phyloP scores from a whole-genome alignment of 1,140 invertebrate genomes.

The Orussus abietinus region DNA sequence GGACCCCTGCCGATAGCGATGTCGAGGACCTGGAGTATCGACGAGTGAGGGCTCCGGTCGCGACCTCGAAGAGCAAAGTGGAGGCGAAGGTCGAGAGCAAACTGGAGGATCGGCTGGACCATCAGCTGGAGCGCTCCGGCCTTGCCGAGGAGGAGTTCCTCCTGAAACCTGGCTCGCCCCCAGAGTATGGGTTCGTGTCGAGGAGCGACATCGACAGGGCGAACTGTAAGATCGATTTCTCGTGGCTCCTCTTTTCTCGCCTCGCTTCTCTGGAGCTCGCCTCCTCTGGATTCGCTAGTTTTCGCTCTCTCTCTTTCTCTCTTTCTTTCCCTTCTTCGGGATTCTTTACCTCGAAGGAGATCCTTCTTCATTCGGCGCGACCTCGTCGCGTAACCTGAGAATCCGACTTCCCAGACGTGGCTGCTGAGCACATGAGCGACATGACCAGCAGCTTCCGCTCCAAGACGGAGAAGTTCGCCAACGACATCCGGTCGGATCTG shows the following conservation, averaged over 20 bases:
- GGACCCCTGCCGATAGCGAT: conserved; percentile 59
- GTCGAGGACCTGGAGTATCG: conserved; percentile 59
- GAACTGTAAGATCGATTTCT: conserved; percentile 42
- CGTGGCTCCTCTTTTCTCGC: conserved; percentile 10
- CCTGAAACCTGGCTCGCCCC: conserved; percentile 58
- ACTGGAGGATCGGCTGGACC: conserved; percentile 1
- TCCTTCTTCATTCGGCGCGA: too few relatives aligned
- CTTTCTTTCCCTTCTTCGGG: too few relatives aligned
- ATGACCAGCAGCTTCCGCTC: conserved; percentile 68
- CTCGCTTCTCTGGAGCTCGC: background rate
- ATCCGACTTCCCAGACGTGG: conserved; percentile 53
- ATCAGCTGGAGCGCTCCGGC: conserved; percentile 12
- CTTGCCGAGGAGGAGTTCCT: too few relatives aligned
- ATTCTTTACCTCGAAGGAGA: too few relatives aligned
- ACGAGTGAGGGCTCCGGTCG: conserved; percentile 58
- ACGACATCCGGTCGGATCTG: conserved; percentile 63
- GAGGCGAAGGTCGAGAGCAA: conserved; percentile 46
- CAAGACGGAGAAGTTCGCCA: conserved; percentile 67
- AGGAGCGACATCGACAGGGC: conserved; percentile 47
- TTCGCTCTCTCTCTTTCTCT: too few relatives aligned
- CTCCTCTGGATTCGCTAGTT: conserved; percentile 12
- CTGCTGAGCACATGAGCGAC: conserved; percentile 60
- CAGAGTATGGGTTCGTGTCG: conserved; percentile 57
- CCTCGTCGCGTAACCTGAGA: conserved; percentile 26
- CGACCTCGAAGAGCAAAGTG: conserved; percentile 47